Conservation (phyloP, 1,140 invertebrate species). For the Pararge aegeria region DNA sequence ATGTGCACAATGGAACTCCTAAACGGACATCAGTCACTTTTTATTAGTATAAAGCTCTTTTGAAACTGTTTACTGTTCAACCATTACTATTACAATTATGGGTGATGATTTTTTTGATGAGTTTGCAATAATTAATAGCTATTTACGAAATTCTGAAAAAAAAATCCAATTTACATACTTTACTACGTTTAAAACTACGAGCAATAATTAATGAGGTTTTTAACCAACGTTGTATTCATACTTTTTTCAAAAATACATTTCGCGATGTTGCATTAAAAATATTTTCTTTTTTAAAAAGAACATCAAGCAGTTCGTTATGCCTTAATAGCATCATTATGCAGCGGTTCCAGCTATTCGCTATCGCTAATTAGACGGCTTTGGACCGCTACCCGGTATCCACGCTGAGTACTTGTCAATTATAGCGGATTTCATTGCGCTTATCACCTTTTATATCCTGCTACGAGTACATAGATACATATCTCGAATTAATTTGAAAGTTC, state of each 20-base stretch:
- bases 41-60: no score
- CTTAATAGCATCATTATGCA: constrained; percentile 24
- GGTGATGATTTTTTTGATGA: no score
- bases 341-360: constrained; percentile 19
- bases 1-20: no score
- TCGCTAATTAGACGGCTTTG: constrained; percentile 28
- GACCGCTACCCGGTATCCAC: background rate
- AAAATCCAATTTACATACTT: no score
- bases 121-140: no score
- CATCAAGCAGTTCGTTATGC: constrained; percentile 15
- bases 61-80: no score
- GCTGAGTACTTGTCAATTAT: constrained; percentile 21
- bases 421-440: constrained; percentile 17
- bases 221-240: background rate
- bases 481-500: background rate
- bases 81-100: no score
- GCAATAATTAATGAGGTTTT: no score
- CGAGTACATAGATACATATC: background rate
- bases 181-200: no score
- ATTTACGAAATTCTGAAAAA: no score
- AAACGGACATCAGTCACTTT: no score
- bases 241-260: background rate
- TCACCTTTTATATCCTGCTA: constrained; percentile 10
- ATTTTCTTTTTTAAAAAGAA: constrained; percentile 12
- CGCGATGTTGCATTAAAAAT: background rate